These are phyloP conservation scores for Copidosoma aretas DNA, from an alignment of 2,888 invertebrate genomes.

Conservation along the genomic window DNA sequence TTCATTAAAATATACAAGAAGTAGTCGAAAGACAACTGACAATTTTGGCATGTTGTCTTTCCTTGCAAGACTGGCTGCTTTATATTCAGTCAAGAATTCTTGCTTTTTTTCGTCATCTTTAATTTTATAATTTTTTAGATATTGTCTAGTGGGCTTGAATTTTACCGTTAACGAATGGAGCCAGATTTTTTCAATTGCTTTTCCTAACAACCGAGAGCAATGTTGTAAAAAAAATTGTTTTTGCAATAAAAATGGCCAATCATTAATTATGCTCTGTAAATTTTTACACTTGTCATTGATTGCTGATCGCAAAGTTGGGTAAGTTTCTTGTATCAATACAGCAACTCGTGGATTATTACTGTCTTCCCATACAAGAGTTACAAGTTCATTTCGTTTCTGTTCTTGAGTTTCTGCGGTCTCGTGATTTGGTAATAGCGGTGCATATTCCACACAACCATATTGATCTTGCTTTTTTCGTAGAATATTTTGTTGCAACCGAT, in stretches of 20 bases:
- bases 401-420: slow-evolving; percentile 2
- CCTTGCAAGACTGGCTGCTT: too few species aligned
- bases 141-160: not conserved
- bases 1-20: too few species aligned
- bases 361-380: not conserved
- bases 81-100: too few species aligned
- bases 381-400: not conserved
- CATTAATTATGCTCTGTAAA: not conserved
- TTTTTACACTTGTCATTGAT: not conserved
- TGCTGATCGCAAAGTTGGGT: not conserved
- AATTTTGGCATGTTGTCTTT: too few species aligned
- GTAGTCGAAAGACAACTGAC: too few species aligned
- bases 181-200: not conserved
- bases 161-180: not conserved
- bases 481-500: not conserved
- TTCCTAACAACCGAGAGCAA: not conserved
- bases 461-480: not conserved
- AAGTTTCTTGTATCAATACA: not conserved
- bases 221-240: not conserved
- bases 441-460: slow-evolving; percentile 1
- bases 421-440: not conserved
- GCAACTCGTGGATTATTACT: too few species aligned
- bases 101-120: too few species aligned
- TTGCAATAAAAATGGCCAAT: not conserved
- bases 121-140: not conserved